Conservation (phyloP, 2,113 vertebrate species). For the Neodontobutis hainanensis region DNA sequence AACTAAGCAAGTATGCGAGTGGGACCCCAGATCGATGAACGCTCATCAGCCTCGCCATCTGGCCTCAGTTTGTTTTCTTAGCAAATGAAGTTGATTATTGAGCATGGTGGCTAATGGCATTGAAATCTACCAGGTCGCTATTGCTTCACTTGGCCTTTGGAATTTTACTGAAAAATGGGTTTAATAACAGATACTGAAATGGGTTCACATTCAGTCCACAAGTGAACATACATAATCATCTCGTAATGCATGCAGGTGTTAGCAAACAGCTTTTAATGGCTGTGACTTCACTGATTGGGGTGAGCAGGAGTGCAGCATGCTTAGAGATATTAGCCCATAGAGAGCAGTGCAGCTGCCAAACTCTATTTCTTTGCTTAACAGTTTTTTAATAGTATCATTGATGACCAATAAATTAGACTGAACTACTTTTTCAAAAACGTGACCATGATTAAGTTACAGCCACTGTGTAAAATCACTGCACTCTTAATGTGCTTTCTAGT, state of each 20-base stretch:
- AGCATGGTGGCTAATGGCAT: conserved; percentile 66
- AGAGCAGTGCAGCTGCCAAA: conserved; percentile 22
- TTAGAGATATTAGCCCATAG: conserved; percentile 11
- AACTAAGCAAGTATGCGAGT: conserved; percentile 60
- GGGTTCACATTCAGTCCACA: conserved; percentile 29
- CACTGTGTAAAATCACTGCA: too few species aligned
- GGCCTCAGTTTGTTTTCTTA: conserved; percentile 77
- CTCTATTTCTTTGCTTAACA: not conserved
- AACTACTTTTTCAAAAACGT: too few species aligned
- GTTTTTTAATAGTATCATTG: not conserved
- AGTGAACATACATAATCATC: conserved; percentile 27
- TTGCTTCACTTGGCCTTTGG: conserved; percentile 58
- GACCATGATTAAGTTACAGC: too few species aligned
- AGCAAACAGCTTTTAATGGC: conserved; percentile 36
- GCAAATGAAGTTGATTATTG: conserved; percentile 78
- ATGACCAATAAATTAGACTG: not conserved
- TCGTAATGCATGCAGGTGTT: conserved; percentile 51
- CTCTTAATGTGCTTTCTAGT: not conserved
- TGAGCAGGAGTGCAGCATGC: conserved; percentile 19
- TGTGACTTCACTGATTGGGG: conserved; percentile 37
- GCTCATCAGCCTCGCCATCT: conserved; percentile 77
- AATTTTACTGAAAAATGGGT: conserved; percentile 51
- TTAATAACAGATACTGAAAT: conserved; percentile 46
- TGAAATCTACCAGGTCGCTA: conserved; percentile 62
- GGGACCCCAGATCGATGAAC: conserved; percentile 77